Evolutionary conservation across 1,140 invertebrate genomes (phyloP), one percentile per base, ranked within the genome.

Genomic region (Mercenaria mercenaria): DNA sequence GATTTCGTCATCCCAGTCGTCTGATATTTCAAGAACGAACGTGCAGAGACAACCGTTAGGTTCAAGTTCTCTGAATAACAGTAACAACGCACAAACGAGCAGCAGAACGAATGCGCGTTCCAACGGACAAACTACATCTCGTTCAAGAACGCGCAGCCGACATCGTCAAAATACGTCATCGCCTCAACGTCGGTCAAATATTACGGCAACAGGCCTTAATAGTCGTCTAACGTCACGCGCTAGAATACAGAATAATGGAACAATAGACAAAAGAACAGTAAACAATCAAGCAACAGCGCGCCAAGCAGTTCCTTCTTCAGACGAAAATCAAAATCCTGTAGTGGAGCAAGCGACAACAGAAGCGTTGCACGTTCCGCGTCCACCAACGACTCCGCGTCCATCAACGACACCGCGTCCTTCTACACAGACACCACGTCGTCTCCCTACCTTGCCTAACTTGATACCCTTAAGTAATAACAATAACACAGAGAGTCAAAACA

Each of bases 371-470:
- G n/a, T 77, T 18, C 72, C 80, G 0, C 50, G 26, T 15, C 61
- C 77, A 41, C 79, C 87, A 18, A 37, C 50, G 47, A 72, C 29
- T 0, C 80, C 88, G 15, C 37, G 39, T 11, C 59, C 82, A 41
- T 52, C 61, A 41, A 47, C 34, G 34, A 74, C 47, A 26, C 67
- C 83, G 23, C 43, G 59, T 1, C 81, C 39, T 67, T 0, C 18
- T 2, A 15, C 18, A 20, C 88, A 72, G n/a, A 61, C 79, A 26
- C 56, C 61, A 10, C 85, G 92, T 23, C 91, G 92, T 43, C 26
- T 93, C 15, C 88, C 92, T 47, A 92, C 92, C 15, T 83, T 93
- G 39, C 90, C 93, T 50, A 89, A 56, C 61, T 88, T 92, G 32
- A 56, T 91, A 23, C 76, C 76, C 29, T 67, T 43, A 15, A 82